These are phyloP conservation scores for Tipula unca DNA, from an alignment of 2,888 invertebrate species.

Conservation along the genomic window DNA sequence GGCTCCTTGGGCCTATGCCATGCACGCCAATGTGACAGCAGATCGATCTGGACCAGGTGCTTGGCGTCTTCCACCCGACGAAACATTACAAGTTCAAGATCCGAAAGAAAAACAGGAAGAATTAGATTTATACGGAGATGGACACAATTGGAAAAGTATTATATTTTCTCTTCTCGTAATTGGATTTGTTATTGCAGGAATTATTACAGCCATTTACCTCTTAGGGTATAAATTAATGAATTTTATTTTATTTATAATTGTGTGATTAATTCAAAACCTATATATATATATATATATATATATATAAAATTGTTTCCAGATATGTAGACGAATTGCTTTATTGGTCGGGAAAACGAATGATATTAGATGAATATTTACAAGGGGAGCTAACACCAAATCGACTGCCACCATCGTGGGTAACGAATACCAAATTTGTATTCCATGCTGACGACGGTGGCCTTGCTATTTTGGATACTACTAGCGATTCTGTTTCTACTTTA, in stretches of 20 bases:
- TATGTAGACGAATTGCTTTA: slow-evolving; percentile 84
- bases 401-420: slow-evolving; percentile 74
- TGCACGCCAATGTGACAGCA: slow-evolving; percentile 84
- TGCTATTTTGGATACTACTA: slow-evolving; percentile 67
- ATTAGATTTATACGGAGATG: slow-evolving; percentile 71
- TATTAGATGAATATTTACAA: slow-evolving; percentile 74
- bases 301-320: slow-evolving; percentile 38
- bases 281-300: too few species aligned
- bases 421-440: slow-evolving; percentile 73
- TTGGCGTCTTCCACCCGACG: slow-evolving; percentile 88
- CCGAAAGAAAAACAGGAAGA: slow-evolving; percentile 77
- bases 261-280: too few species aligned
- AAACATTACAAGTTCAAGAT: slow-evolving; percentile 84
- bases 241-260: neutral
- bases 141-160: slow-evolving; percentile 84
- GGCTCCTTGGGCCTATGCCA: slow-evolving; percentile 52
- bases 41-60: slow-evolving; percentile 71
- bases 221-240: slow-evolving; percentile 51
- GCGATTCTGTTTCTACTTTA: slow-evolving; percentile 67
- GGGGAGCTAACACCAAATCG: slow-evolving; percentile 64
- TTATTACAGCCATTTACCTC: slow-evolving; percentile 80
- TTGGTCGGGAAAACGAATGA: slow-evolving; percentile 81
- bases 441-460: slow-evolving; percentile 80
- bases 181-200: slow-evolving; percentile 77
- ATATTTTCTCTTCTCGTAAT: slow-evolving; percentile 80